Conservation (phyloP, 1,140 invertebrate genomes). For the Sycobia sp. region DNA sequence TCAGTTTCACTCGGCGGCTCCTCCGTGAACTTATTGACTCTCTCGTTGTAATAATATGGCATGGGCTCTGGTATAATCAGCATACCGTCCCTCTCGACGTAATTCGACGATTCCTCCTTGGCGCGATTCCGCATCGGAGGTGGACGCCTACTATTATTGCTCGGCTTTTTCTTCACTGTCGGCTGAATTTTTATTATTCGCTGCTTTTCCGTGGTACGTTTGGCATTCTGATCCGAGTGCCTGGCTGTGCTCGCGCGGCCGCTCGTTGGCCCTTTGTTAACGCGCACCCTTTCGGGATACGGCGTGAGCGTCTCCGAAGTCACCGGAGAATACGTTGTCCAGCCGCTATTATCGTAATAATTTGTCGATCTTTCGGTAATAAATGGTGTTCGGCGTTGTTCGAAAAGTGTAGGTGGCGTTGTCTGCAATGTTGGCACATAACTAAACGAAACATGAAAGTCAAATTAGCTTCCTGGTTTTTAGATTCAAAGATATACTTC, state of each 20-base stretch:
- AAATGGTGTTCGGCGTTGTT: not conserved
- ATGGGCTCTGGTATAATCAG: slow-evolving; percentile 32
- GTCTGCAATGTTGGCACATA: no score
- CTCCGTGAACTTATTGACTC: slow-evolving; percentile 36
- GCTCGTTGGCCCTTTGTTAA: not conserved
- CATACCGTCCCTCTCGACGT: slow-evolving; percentile 33
- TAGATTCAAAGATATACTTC: no score
- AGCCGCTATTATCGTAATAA: not conserved
- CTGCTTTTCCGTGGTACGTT: not conserved
- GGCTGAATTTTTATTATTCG: not conserved
- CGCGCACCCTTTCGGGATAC: not conserved
- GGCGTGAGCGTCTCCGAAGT: not conserved
- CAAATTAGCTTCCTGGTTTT: no score
- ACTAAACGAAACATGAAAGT: no score
- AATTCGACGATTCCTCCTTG: slow-evolving; percentile 21
- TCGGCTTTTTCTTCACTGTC: not conserved
- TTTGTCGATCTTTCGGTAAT: not conserved
- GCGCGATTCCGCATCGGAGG: not conserved
- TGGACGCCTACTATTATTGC: not conserved
- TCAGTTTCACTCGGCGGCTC: slow-evolving; percentile 37
- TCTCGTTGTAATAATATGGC: slow-evolving; percentile 39
- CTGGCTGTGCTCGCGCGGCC: no score
- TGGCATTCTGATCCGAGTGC: no score
- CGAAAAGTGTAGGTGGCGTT: no score
- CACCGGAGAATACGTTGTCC: not conserved